phyloP scores from a whole-genome alignment of 2,113 vertebrate genomes.

The Saguinus imperator region DNA sequence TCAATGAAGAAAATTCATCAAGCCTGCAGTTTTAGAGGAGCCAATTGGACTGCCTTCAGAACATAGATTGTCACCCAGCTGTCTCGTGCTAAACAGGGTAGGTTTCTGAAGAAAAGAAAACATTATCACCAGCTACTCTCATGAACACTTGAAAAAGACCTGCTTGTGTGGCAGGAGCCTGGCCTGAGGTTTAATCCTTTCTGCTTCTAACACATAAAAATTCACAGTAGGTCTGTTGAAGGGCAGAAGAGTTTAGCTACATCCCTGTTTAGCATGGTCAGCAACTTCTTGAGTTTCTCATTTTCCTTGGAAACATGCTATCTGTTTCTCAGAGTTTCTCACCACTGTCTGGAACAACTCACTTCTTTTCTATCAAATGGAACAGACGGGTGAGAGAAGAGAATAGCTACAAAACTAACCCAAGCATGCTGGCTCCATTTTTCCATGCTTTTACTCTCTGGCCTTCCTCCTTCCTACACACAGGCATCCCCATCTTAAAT shows the following conservation, averaged over 20 bases:
- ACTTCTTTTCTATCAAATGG: conserved; percentile 77
- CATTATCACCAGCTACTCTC: not conserved
- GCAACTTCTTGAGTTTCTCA: conserved; percentile 79
- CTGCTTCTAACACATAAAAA: not conserved
- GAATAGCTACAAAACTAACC: not conserved
- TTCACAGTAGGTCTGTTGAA: not conserved
- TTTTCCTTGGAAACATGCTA: conserved; percentile 84
- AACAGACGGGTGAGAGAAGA: not conserved
- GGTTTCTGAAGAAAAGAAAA: not conserved
- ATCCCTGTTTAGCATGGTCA: conserved; percentile 67
- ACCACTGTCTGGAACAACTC: conserved; percentile 78
- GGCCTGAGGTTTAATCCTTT: not conserved
- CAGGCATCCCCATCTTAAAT: not conserved
- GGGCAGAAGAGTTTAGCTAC: not conserved
- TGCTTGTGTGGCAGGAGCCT: not conserved
- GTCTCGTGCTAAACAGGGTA: not conserved
- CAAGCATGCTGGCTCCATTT: too few relatives aligned
- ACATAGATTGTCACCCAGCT: not conserved
- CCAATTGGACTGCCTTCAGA: not conserved
- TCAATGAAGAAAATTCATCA: not conserved
- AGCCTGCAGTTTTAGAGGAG: not conserved
- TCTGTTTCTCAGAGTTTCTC: conserved; percentile 84
- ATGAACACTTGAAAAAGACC: not conserved
- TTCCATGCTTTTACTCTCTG: not conserved
- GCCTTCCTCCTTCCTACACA: not conserved